A percentile compares a stretch with the other conserved stretches of the same genome.
These are phyloP conservation scores for Euura saliciscinereae DNA, from an alignment of 1,140 invertebrate species.

Conservation along the genomic window DNA sequence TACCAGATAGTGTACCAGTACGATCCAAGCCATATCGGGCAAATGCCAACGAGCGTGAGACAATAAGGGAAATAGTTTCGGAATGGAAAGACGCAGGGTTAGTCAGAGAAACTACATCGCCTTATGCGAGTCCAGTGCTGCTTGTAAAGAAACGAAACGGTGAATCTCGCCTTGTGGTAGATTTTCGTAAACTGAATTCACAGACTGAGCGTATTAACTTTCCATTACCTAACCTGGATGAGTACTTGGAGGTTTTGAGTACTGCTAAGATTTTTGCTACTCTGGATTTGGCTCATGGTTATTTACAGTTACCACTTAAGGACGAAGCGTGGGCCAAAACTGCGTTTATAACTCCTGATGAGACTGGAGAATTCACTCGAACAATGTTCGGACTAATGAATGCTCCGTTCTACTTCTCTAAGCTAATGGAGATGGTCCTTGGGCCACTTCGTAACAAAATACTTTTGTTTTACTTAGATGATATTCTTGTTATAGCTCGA, in stretches of 20 bases:
- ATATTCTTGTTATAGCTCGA: constrained; percentile 14
- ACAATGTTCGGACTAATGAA: constrained; percentile 23
- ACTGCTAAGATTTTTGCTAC: constrained; percentile 44
- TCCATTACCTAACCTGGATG: constrained; percentile 45
- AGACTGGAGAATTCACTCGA: constrained; percentile 26
- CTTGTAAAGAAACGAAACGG: constrained; percentile 47
- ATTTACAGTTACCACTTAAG: constrained; percentile 46
- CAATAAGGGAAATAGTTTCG: constrained; percentile 36
- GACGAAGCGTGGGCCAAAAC: constrained; percentile 43
- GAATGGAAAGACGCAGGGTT: constrained; percentile 37
- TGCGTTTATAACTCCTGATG: constrained; percentile 49
- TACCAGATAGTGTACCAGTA: constrained; percentile 15
- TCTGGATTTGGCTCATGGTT: constrained; percentile 58
- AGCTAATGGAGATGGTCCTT: constrained; percentile 17
- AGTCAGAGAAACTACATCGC: constrained; percentile 31
- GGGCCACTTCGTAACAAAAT: constrained; percentile 14
- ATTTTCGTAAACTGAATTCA: constrained; percentile 47
- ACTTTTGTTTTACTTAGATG: constrained; percentile 17
- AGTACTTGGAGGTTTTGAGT: constrained; percentile 33
- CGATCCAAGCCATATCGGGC: constrained; percentile 21
- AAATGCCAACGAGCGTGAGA: constrained; percentile 19
- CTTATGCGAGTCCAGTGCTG: constrained; percentile 41
- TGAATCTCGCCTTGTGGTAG: constrained; percentile 42
- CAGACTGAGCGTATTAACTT: constrained; percentile 45
- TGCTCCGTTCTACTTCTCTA: constrained; percentile 20